These are phyloP conservation scores for Mamestra brassicae DNA, from an alignment of 2,888 invertebrate species.

Conservation along the genomic window DNA sequence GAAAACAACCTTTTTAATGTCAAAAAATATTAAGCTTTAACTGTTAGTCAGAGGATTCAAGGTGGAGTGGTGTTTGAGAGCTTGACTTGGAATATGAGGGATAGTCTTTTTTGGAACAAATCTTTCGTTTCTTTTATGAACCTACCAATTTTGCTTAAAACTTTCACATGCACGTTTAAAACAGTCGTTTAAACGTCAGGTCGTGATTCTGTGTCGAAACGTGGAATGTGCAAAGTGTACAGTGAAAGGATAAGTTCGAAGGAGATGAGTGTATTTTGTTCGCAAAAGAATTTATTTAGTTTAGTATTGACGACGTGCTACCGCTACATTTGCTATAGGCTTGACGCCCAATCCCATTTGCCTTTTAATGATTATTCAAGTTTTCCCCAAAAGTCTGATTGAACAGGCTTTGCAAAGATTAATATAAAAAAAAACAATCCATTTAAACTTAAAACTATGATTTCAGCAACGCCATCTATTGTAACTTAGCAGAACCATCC, in stretches of 20 bases:
- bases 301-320: slow-evolving; percentile 28
- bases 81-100: background rate
- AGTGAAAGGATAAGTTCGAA: slow-evolving; percentile 49
- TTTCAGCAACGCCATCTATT: slow-evolving; percentile 24
- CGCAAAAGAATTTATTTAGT: slow-evolving; percentile 41
- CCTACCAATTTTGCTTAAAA: slow-evolving; percentile 23
- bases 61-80: background rate
- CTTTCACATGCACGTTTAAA: slow-evolving; percentile 33
- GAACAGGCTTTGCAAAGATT: too few relatives aligned
- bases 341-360: background rate
- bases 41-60: background rate
- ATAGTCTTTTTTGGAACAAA: slow-evolving; percentile 3
- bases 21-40: background rate
- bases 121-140: slow-evolving; percentile 8
- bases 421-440: background rate
- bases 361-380: background rate
- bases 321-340: slow-evolving; percentile 30
- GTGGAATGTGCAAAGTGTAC: slow-evolving; percentile 34
- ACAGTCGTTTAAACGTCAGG: background rate
- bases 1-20: background rate
- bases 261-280: slow-evolving; percentile 37
- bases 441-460: background rate
- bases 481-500: background rate
- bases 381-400: background rate
- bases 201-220: slow-evolving; percentile 9